Base-by-base conservation (phyloP, 2,888 invertebrate genomes). In the Eupeodes latifasciatus region DNA sequence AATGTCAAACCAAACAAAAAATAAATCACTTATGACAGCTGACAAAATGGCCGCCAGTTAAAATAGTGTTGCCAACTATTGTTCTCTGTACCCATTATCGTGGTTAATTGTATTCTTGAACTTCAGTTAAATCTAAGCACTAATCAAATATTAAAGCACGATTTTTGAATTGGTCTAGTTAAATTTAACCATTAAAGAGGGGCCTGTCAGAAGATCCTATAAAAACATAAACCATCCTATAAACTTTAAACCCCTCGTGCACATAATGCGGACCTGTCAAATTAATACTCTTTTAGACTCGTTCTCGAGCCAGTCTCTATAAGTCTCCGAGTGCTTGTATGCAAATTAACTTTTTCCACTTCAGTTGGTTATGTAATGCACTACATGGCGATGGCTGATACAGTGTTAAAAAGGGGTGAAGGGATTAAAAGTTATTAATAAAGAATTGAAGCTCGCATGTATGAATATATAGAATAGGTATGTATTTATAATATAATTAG, bases 261-360 rank as follows among this genome's bases (percentile, higher is more conserved):
- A 9, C 40, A 47, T 14, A 66, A 27, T 49, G 4, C 66, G 27
- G 47, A 0, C 66, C 49, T 66, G 66, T 3, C 9, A 27, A 66
- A 4, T 49, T n/a, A 27, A 51, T 19, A 44, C 62, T 47, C 55
- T 16, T 66, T 78, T 40, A 36, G 74, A 78, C 69, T 57, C 78
- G 77, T 71, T 74, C 74, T 57, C 77, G 53, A 49, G 40, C 59
- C 19, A 66, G 75, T 81, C 76, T 75, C 44, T 64, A 64, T 47
- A n/a, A 62, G 51, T 27, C 79, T 66, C 64, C n/a, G 27, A 49
- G 10, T 27, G 57, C 36, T 16, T 57, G 27, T 75, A 85, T 85
- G 81, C 78, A 78, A 85, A 85, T 85, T 49, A 69, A 72, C 27
- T 55, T 67, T 80, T 81, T 81, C 81, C 78, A 78, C 85, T 85